Conservation (phyloP, 1,140 invertebrate species). For the Caenorhabditis briggsae region DNA sequence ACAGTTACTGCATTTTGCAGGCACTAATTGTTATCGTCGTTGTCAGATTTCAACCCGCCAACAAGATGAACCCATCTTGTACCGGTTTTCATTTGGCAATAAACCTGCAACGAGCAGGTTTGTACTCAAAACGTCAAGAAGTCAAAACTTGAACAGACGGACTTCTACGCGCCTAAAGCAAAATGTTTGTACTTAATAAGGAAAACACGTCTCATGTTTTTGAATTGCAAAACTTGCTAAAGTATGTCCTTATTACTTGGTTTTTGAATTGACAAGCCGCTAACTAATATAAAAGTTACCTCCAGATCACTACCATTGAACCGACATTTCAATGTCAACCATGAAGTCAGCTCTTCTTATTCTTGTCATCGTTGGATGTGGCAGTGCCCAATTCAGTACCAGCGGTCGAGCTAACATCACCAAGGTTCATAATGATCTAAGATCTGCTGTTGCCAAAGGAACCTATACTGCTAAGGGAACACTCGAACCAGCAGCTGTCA, state of each 20-base stretch:
- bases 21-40: too few relatives aligned
- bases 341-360: not conserved
- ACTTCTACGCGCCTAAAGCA: too few relatives aligned
- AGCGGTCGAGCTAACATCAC: not conserved
- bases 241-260: not conserved
- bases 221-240: too few relatives aligned
- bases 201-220: not conserved
- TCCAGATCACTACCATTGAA: not conserved
- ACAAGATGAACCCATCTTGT: not conserved
- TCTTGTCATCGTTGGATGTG: not conserved
- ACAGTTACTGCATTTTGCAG: too few relatives aligned
- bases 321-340: not conserved
- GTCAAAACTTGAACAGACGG: too few relatives aligned
- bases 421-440: conserved; percentile 32
- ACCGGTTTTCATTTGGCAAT: not conserved
- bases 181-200: not conserved
- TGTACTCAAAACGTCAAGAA: too few relatives aligned
- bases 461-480: not conserved
- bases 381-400: not conserved
- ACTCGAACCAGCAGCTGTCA: not conserved
- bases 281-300: not conserved
- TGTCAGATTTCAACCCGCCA: too few relatives aligned
- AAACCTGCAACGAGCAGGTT: not conserved
- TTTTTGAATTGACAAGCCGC: not conserved
- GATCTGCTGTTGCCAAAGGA: conserved; percentile 18